Percentiles rank a stretch among this genome's conserved stretches.
These are phyloP conservation scores for Cantharis rufa DNA, from an alignment of 2,888 invertebrate species.

Conservation along the genomic window DNA sequence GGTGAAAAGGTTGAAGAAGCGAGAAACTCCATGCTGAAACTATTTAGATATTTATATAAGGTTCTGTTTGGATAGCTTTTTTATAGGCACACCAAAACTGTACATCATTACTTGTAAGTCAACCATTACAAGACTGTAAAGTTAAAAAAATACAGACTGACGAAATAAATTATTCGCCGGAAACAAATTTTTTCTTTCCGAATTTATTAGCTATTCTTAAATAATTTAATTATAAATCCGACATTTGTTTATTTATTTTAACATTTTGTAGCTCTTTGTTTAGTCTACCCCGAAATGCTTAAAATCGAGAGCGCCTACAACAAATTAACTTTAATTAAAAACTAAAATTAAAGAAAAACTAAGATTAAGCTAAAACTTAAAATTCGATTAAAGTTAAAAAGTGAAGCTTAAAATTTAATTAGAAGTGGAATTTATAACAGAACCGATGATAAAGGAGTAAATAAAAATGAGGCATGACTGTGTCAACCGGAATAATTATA, in stretches of 20 bases:
- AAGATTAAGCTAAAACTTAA: background rate
- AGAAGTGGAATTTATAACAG: background rate
- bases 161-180: background rate
- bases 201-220: background rate
- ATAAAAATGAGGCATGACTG: background rate
- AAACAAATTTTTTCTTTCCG: background rate
- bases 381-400: background rate
- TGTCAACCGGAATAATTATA: background rate
- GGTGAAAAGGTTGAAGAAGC: constrained; percentile 3
- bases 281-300: background rate
- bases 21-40: constrained; percentile 12
- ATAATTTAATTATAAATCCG: background rate
- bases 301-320: background rate
- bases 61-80: background rate
- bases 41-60: constrained; percentile 3
- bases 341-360: background rate
- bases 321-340: background rate
- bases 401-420: constrained; percentile 1
- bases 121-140: background rate
- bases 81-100: background rate
- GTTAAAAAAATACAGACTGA: background rate
- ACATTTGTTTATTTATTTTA: background rate
- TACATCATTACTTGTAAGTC: background rate
- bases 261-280: background rate
- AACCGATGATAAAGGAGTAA: background rate